Evolutionary conservation across 2,113 vertebrate species (phyloP).

Genomic region (Ornithorhynchus anatinus): DNA sequence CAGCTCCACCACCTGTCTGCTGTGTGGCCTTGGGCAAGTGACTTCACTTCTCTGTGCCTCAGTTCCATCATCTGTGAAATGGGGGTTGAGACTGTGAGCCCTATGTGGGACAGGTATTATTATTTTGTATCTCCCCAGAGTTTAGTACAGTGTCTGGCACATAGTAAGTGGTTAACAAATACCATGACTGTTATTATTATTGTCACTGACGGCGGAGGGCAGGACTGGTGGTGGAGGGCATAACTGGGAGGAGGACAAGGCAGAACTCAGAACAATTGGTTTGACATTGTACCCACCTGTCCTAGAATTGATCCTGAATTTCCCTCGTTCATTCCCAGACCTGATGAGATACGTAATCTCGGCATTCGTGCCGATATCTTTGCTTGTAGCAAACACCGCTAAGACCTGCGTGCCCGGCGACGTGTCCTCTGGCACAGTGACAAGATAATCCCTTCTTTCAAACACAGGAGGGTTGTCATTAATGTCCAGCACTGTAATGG

Average conservation of each 20-base stretch:
- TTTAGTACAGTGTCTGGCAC: too few relatives aligned
- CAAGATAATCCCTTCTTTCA: conserved; percentile 90
- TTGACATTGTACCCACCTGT: conserved; percentile 76
- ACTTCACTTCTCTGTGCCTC: too few relatives aligned
- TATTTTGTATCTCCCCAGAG: too few relatives aligned
- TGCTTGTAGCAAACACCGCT: conserved; percentile 90
- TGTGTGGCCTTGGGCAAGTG: too few relatives aligned
- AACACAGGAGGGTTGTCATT: conserved; percentile 98
- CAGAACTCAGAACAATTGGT: not conserved
- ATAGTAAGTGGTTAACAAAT: too few relatives aligned
- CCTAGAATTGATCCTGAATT: conserved; percentile 86
- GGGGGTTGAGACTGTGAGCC: too few relatives aligned
- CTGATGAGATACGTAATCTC: conserved; percentile 93
- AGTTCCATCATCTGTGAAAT: too few relatives aligned
- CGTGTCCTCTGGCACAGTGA: conserved; percentile 87
- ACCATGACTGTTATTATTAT: too few relatives aligned
- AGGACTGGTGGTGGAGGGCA: not conserved
- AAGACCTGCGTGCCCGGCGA: conserved; percentile 83
- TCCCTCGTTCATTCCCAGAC: conserved; percentile 91
- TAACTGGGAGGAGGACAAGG: not conserved
- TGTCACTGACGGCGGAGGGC: too few relatives aligned
- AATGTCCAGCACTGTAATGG: conserved; percentile 91
- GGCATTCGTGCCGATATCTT: conserved; percentile 95
- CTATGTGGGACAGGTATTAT: too few relatives aligned
- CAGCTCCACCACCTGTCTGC: too few relatives aligned